Evolutionary conservation across 2,888 invertebrate species (phyloP).

Genomic region (Mythimna pallens): DNA sequence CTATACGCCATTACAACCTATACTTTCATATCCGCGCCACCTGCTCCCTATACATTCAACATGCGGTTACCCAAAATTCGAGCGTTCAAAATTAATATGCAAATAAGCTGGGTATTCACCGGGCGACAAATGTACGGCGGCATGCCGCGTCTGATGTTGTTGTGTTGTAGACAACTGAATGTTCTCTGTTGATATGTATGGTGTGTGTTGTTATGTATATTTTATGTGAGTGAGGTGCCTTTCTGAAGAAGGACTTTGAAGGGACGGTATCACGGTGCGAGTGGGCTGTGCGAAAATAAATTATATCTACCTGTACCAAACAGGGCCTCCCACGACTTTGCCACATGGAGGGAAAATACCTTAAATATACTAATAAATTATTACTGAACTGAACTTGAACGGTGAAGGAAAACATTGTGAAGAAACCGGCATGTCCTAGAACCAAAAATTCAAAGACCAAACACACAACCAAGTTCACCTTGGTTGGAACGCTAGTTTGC

Average conservation of each 20-base stretch:
- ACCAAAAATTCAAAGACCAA: no score
- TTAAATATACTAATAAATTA: no score
- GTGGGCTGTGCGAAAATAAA: background rate
- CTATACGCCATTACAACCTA: background rate
- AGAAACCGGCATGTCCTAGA: no score
- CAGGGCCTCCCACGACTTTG: no score
- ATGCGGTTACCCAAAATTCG: slow-evolving; percentile 61
- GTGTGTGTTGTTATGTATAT: background rate
- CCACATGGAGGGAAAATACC: no score
- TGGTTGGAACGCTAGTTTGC: no score
- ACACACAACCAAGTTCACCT: no score
- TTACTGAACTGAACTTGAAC: no score
- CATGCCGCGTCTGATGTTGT: slow-evolving; percentile 26
- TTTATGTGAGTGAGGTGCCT: background rate
- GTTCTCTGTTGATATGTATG: background rate
- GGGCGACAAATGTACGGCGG: slow-evolving; percentile 40
- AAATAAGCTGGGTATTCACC: slow-evolving; percentile 49
- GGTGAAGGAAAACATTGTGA: no score
- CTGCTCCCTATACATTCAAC: slow-evolving; percentile 46
- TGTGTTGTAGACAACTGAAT: slow-evolving; percentile 23
- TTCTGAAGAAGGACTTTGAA: background rate
- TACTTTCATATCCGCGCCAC: slow-evolving; percentile 19
- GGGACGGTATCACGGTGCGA: background rate
- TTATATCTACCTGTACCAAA: background rate
- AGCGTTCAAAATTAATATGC: slow-evolving; percentile 63